Evolutionary conservation across 2,113 vertebrate species (phyloP), one percentile per base, ranked within the genome.

Genomic region (Podarcis raffonei): DNA sequence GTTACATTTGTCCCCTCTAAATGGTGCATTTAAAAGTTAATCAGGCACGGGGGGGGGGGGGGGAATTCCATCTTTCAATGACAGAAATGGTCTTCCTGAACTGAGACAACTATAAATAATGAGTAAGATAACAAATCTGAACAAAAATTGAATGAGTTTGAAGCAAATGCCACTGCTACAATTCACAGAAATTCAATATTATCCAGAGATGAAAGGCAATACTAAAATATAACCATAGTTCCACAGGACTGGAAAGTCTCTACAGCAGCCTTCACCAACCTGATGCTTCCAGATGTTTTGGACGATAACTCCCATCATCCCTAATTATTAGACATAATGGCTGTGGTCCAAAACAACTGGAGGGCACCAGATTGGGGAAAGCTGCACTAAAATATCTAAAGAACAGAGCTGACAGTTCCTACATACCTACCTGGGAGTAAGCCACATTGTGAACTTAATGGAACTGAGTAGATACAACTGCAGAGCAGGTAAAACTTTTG

Each of bases 21-120:
- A 77, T 86, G 37, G 53, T n/a, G 57, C 32, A 77, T 65, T 85
- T 77, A 86, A 77, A 86, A 59, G 77, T 86, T 66, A 77, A 86
- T 77, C 57, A 66, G 66, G 8, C 8, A 71, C 42, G n/a, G n/a
- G n/a, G n/a, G n/a, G n/a, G n/a, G 42, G 37, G 66, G 77, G 25
- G 42, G 25, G 32, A 78, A 42, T 78, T 86, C 27, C 16, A 86
- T 66, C 27, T 5, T 42, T 78, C 62, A 66, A 23, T 42, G 16
- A 65, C 37, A 86, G 27, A 86, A 62, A 42, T n/a, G 59, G 23
- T 15, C 74, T 22, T 39, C 23, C 16, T 86, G 74, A 22, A 5
- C 75, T 23, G 16, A 71, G 68, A 84, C 42, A 53, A 71, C 65
- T 83, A 27, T 2, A 65, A 76, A 76, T 23, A 86, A 30, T 75